Base-by-base conservation (phyloP, 2,888 invertebrate genomes). In the Phalera bucephala region DNA sequence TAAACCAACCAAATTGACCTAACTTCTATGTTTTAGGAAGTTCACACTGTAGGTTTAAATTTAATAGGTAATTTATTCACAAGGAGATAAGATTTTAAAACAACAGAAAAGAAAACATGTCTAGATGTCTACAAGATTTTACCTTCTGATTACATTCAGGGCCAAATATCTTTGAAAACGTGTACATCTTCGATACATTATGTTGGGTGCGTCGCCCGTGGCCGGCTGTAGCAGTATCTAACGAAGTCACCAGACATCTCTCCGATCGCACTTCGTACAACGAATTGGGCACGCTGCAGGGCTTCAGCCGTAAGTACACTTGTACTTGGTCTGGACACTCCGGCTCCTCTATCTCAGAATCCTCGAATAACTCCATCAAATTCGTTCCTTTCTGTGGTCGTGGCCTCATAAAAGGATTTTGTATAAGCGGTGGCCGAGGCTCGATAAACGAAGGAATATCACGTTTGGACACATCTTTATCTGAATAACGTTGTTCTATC, bases 241-340 rank as follows among this genome's bases (percentile, higher is more conserved):
- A 52, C 0, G 80, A 89, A 52, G 78, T 85, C 7, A 87, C 66
- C 47, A 86, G 54, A 56, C 76, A 88, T 57, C 51, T 80, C 45
- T 79, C 76, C 2, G 74, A 87, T 36, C 64, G 69, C 22, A 89
- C 72, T 52, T 87, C 85, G 36, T 89, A 89, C 39, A 86, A 48
- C 42, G 75, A 74, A 38, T 62, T 85, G 0, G 64, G 64, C 22
- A 59, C 60, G 27, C 69, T 71, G 36, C 76, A 77, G 0, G 92
- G 91, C 51, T 91, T 91, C 36, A 92, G 55, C 31, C 91, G 78
- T 27, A 92, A 65, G 46, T 90, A 92, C 6, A 92, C 91, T 59
- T 91, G 87, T 3, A 92, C 79, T 35, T 80, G 11, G 6, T 29
- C 29, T 3, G 29, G 29, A 7, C 9, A 60, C 31, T 88, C 89